Conservation (phyloP, 2,888 invertebrate species). For the Tortricodes alternella region DNA sequence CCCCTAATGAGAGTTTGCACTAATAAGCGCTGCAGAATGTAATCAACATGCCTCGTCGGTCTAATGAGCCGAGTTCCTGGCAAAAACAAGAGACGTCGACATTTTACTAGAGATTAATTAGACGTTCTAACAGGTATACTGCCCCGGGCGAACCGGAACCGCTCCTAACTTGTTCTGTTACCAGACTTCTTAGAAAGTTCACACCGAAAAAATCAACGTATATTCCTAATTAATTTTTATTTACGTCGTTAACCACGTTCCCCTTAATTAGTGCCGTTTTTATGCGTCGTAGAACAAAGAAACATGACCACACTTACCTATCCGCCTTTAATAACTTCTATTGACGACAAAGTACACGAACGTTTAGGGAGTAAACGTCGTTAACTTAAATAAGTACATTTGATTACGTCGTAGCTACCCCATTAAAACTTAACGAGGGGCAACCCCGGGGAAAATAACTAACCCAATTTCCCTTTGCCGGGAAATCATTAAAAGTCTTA, state of each 20-base stretch:
- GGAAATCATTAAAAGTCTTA: constrained; percentile 83
- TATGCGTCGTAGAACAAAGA: constrained; percentile 38
- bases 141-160: constrained; percentile 55
- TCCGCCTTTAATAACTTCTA: constrained; percentile 58
- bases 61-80: constrained; percentile 81
- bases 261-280: constrained; percentile 24
- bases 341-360: constrained; percentile 72
- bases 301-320: constrained; percentile 33
- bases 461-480: constrained; percentile 83
- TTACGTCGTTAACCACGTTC: constrained; percentile 20
- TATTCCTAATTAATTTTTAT: constrained; percentile 18
- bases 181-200: constrained; percentile 58
- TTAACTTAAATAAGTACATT: constrained; percentile 82
- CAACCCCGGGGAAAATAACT: constrained; percentile 82
- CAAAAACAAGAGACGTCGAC: constrained; percentile 76
- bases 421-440: constrained; percentile 83
- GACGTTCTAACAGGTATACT: constrained; percentile 65
- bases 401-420: constrained; percentile 82
- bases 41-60: constrained; percentile 81
- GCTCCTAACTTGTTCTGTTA: constrained; percentile 56
- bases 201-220: constrained; percentile 40
- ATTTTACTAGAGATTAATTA: constrained; percentile 81
- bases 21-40: constrained; percentile 82
- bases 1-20: constrained; percentile 81
- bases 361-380: constrained; percentile 65